Evolutionary conservation across 2,113 vertebrate species (phyloP), one percentile per base, ranked within the genome.

Genomic region (Ovibos moschatus): DNA sequence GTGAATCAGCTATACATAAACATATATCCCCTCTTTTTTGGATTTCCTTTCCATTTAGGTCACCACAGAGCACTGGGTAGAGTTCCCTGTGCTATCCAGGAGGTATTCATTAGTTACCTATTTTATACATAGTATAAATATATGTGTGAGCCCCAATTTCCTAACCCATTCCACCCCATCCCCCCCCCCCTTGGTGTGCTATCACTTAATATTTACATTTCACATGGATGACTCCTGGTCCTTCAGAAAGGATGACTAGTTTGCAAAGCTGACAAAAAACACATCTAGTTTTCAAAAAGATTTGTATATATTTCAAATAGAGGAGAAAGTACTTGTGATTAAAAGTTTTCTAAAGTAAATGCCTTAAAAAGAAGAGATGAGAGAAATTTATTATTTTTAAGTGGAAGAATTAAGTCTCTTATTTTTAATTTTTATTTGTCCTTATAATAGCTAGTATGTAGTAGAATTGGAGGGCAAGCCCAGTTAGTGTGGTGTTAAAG

Each of bases 111-210:
- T 40, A 76, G 71, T 43, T 76, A 76, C 3, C 12, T 76, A 43
- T 43, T 43, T 43, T 25, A 27, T 76, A 14, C 71, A 43, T 43
- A 76, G 71, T 27, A 40, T 43, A 8, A 40, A 43, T 74, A 74
- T 43, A 74, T 76, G 3, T 43, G 11, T 76, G 36, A 76, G 12
- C 21, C 12, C 6, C 71, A 43, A 27, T 43, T 43, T 43, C 71
- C 11, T 76, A 76, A 76, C 43, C 36, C 6, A 43, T 14, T 21
- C 36, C 36, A 43, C 71, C 6, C 36, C 23, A 13, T 2, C 6
- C 11, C 12, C 19, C 0, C 19, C 0, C 6, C 4, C 21, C 10
- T 74, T 25, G 5, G 11, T 25, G 40, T 7, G 0, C 40, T 47
- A n/a, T 55, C 5, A 15, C 40, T n/a, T 90, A 50, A 90, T 33